Evolutionary conservation across 2,113 vertebrate genomes (phyloP).

Genomic region (Pelodiscus sinensis): DNA sequence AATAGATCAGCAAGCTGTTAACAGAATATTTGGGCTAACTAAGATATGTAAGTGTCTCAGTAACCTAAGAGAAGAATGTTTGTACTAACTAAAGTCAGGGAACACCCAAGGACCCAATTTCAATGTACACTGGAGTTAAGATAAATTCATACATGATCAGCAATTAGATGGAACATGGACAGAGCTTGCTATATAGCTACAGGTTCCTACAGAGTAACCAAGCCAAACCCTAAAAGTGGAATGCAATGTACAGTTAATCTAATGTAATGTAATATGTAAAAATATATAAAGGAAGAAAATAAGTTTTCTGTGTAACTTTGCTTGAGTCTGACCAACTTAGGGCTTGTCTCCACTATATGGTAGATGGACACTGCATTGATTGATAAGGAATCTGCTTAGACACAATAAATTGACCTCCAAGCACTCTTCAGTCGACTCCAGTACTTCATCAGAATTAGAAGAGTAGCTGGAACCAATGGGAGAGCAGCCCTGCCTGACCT

Average conservation of each 20-base stretch:
- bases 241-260: no score
- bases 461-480: no score
- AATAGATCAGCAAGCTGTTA: not conserved
- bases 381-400: no score
- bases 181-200: not conserved
- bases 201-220: not conserved
- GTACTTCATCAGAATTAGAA: no score
- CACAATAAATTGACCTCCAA: no score
- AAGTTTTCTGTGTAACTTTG: not conserved
- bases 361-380: no score
- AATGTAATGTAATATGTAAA: no score
- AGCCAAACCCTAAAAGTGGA: not conserved
- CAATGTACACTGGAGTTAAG: not conserved
- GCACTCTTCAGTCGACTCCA: no score
- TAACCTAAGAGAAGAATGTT: not conserved
- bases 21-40: not conserved
- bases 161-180: not conserved
- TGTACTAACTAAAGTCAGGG: not conserved
- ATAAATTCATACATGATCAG: not conserved
- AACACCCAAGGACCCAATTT: not conserved
- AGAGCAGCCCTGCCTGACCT: no score
- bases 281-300: no score
- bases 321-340: not conserved
- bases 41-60: not conserved
- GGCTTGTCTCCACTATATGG: no score